Evolutionary conservation across 1,140 invertebrate genomes (phyloP), one percentile per base, ranked within the genome.

Genomic region (Aculops lycopersici): DNA sequence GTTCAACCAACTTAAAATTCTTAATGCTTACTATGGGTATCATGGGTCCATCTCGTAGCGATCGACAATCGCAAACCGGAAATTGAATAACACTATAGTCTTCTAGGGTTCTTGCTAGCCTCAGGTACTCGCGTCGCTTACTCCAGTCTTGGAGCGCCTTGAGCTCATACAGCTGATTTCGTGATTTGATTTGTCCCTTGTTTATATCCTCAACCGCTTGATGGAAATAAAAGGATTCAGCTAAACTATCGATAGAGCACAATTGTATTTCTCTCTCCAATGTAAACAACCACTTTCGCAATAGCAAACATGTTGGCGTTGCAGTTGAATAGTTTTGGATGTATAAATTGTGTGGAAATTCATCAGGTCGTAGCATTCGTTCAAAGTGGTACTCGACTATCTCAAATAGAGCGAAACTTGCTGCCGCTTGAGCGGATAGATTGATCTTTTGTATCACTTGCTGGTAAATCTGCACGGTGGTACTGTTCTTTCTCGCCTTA

Each of bases 271-370:
- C 79, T 49, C 64, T 64, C 31, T 62, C 55, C 21, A 75, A 58
- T 21, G 74, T 71, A 59, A 95, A 98, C 18, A 95, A 58, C 84
- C 86, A 97, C 59, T 81, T 81, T 35, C 77, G 66, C 35, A 98
- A 63, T 39, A 72, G 68, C n/a, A 97, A 63, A 56, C 90, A 97
- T 13, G 81, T 90, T 39, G 78, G 77, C 19, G 80, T 84, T 17
- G 86, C 86, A n/a, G 88, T 95, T 45, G 78, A 88, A 53, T 95
- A 95, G 59, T 97, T 97, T 61, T 95, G 84, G 48, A 97, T 86
- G 56, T 97, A 97, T 38, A 97, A 63, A 50, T 84, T 81, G 58
- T 97, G 86, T 18, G 42, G 17, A 38, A 41, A 43, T 60, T 97
- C 90, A 52, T 75, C 71, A 2, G 76, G 69, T 49, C 80, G 74